Evolutionary conservation across 2,113 vertebrate genomes (phyloP), one percentile per base, ranked within the genome.

Genomic region (Xiphophorus maculatus): DNA sequence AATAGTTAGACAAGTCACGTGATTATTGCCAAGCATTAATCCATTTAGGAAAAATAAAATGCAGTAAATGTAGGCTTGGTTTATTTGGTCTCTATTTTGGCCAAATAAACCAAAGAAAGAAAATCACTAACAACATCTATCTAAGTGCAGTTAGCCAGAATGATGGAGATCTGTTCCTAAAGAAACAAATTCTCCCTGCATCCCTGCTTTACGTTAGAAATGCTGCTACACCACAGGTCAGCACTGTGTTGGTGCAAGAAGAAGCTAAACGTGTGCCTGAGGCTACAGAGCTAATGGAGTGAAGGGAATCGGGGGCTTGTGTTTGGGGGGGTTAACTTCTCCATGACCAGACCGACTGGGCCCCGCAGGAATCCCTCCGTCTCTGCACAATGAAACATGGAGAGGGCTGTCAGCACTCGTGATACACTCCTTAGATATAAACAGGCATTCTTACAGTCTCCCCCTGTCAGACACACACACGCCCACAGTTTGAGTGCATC

Each of bases 381-480:
- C 75, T 89, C 82, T 84, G 84, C 84, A 88, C 88, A 90, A 90
- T 91, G 93, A 93, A 94, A 91, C 88, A 93, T 76, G 81, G 91
- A 86, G 68, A 87, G 88, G 82, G 89, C 91, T 92, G 91, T 93
- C 92, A 92, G 87, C 90, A 65, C 85, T 80, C 65, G 60, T 85
- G 86, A 92, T 88, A 86, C 91, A 91, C 74, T 51, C 84, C 63
- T 73, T 66, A 85, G 82, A 92, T 90, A 92, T 89, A 93, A 92
- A 88, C 82, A 87, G 73, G 42, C 83, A 77, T 68, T 84, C 87
- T 81, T 66, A 84, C 76, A 68, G 73, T 74, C 69, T 66, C 35
- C 74, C 37, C 54, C 73, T 76, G 74, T 78, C 76, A 82, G 33
- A 63, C 79, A 65, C 71, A 71, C 77, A 72, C 33, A 71, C 37